These are phyloP conservation scores for Pangasius krempfi DNA, from an alignment of 2,797 vertebrate species.

Conservation along the genomic window DNA sequence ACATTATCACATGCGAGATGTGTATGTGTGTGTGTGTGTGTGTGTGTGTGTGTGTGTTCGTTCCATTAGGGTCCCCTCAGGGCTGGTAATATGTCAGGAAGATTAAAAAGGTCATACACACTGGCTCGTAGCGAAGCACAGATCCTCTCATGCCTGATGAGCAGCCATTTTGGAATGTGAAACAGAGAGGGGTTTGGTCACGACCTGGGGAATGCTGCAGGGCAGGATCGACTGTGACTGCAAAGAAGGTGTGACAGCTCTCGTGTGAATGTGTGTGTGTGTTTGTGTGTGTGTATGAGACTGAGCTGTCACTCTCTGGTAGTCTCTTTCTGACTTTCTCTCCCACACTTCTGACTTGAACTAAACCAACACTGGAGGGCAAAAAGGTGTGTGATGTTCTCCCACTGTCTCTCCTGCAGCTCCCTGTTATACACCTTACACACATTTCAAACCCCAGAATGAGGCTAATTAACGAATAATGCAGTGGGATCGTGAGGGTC, in stretches of 20 bases:
- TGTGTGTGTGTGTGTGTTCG: background rate
- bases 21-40: too few species aligned
- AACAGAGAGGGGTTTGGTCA: conserved; percentile 39
- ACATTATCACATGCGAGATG: background rate
- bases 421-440: background rate
- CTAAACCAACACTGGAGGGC: background rate
- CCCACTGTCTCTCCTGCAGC: background rate
- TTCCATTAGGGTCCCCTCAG: background rate
- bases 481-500: background rate
- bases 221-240: conserved; percentile 32
- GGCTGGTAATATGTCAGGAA: background rate
- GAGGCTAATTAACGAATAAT: background rate
- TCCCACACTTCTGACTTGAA: conserved; percentile 10
- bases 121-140: background rate
- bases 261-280: background rate
- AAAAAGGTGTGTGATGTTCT: background rate
- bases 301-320: conserved; percentile 30
- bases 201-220: conserved; percentile 46
- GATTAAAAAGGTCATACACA: background rate
- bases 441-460: background rate
- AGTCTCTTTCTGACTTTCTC: background rate
- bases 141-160: background rate
- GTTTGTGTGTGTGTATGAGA: background rate
- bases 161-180: background rate
- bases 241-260: conserved; percentile 39